These are phyloP conservation scores for Myotis myotis DNA, from an alignment of 2,797 vertebrate genomes.

Conservation along the genomic window DNA sequence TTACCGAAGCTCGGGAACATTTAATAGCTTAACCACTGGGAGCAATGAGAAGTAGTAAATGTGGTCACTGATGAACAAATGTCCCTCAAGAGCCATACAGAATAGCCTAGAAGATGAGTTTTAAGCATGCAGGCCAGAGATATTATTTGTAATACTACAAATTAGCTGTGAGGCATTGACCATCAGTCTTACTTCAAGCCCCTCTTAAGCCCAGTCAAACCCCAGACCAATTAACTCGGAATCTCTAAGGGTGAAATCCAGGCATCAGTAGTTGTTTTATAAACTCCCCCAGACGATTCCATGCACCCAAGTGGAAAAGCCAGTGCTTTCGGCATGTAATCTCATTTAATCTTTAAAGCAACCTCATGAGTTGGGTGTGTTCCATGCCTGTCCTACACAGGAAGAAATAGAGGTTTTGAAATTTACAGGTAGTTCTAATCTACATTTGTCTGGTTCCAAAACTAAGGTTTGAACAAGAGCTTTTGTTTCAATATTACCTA, in stretches of 20 bases:
- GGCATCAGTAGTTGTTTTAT: background rate
- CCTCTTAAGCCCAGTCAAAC: background rate
- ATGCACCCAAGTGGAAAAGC: background rate
- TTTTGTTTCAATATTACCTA: background rate
- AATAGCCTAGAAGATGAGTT: background rate
- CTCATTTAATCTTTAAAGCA: conserved; percentile 28
- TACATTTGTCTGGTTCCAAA: background rate
- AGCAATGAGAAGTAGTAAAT: background rate
- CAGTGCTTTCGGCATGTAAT: background rate
- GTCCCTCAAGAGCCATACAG: background rate
- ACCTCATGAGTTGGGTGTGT: background rate
- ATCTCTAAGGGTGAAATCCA: background rate
- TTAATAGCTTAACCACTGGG: background rate
- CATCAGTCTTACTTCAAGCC: background rate
- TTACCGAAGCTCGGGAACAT: background rate
- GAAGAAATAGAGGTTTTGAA: background rate
- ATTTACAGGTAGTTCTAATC: background rate
- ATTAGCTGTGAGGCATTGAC: background rate
- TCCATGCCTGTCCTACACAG: background rate
- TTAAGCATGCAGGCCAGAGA: background rate
- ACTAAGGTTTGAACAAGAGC: background rate
- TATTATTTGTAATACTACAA: conserved; percentile 5
- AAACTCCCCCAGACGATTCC: background rate
- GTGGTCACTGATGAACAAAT: background rate
- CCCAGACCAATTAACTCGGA: background rate